phyloP scores from a whole-genome alignment of 2,888 invertebrate species.

The Lasius platythorax region DNA sequence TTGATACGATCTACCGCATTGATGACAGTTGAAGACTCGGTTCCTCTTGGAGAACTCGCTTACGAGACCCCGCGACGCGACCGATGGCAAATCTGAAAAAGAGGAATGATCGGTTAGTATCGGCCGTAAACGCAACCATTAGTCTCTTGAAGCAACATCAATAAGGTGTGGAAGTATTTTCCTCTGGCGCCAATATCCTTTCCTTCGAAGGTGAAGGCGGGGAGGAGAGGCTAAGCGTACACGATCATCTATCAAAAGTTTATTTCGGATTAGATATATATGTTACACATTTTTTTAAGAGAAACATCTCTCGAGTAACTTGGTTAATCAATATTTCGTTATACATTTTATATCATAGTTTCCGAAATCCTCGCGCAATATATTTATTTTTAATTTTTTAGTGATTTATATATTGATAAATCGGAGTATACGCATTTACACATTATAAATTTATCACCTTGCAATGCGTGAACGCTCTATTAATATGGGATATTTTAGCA shows the following conservation, averaged over 20 bases:
- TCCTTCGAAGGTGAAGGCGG: constrained; percentile 13
- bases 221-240: not conserved
- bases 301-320: not conserved
- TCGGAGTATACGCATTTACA: not conserved
- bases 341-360: not conserved
- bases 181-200: not conserved
- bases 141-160: constrained; percentile 11
- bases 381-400: constrained; percentile 8
- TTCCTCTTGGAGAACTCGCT: constrained; percentile 9
- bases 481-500: not conserved
- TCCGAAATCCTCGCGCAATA: not conserved
- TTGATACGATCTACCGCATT: constrained; percentile 80
- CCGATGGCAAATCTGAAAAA: constrained; percentile 62
- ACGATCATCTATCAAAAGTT: constrained; percentile 40
- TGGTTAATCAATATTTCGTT: not conserved
- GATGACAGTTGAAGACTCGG: constrained; percentile 71
- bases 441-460: constrained; percentile 7
- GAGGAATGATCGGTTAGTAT: constrained; percentile 48
- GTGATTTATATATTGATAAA: not conserved
- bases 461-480: not conserved
- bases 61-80: not conserved
- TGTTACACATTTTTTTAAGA: not conserved
- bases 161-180: constrained; percentile 9
- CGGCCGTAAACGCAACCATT: not conserved
- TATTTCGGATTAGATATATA: constrained; percentile 17